Base-by-base conservation (phyloP, 2,888 invertebrate species). In the Eugnorisma glareosa region DNA sequence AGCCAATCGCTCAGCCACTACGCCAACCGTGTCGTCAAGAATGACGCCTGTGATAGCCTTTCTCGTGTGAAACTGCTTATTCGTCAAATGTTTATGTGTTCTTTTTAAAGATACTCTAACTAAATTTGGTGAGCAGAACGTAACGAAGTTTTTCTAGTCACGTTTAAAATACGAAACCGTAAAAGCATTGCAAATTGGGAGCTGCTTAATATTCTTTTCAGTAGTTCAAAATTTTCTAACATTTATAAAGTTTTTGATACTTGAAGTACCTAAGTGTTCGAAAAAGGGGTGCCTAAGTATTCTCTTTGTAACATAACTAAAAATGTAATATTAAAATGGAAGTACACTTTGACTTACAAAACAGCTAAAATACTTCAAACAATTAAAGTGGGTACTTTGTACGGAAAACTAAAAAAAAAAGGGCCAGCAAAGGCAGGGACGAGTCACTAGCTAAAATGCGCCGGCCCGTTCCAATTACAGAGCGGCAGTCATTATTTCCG, bases 401-500 rank as follows among this genome's bases (percentile, higher is more conserved):
- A 1, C 28, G 63, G 43, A 75, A 77, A 82, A 78, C 75, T 66
- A 31, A 61, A 85, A 81, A 82, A 84, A 51, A 77, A 82, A 71
- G 54, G 70, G 54, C 24, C 54, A 63, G 76, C 68, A 74, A 75
- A 84, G 81, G 75, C 79, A 79, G 86, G 86, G 86, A 84, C 81
- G 81, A 79, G 75, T 84, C 85, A 85, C 83, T 82, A 86, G 86
- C 86, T 87, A 86, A 90, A 91, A 92, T 92, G 92, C 93, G 91
- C 90, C 90, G 89, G 89, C 90, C 93, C 93, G 92, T 94, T 94
- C 95, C 96, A 96, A 95, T 96, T 96, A 96, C 94, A 91, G 94
- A 94, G 93, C 95, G 95, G 95, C 91, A 94, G 94, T 95, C 95
- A 95, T 95, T 95, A 96, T 95, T 95, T 95, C 95, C 95, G 95